Conservation (phyloP, 2,113 vertebrate genomes). For the Tiliqua scincoides region DNA sequence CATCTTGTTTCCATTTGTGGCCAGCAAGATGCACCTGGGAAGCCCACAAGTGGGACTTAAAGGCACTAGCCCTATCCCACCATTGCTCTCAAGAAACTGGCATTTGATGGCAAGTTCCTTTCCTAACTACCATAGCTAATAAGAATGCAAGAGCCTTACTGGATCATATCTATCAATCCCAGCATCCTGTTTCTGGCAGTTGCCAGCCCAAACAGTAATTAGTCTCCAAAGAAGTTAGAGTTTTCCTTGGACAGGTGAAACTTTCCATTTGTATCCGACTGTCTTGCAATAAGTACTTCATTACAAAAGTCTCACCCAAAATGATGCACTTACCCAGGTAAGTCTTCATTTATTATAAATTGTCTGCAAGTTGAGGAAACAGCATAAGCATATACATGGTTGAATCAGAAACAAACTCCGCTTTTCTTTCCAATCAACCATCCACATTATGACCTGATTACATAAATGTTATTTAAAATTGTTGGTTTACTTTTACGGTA, state of each 20-base stretch:
- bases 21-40: too few species aligned
- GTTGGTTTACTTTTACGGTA: not conserved
- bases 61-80: too few species aligned
- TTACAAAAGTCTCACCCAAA: not conserved
- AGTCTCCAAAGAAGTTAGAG: not conserved
- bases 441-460: not conserved
- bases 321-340: not conserved
- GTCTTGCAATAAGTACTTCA: not conserved
- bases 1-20: too few species aligned
- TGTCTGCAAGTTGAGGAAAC: too few species aligned
- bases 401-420: not conserved
- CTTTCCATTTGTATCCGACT: not conserved
- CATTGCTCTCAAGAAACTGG: too few species aligned
- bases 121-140: too few species aligned
- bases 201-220: not conserved
- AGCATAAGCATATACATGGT: not conserved
- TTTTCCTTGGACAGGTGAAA: not conserved
- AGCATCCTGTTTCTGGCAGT: too few species aligned
- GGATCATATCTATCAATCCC: too few species aligned
- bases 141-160: too few species aligned
- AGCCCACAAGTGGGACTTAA: too few species aligned
- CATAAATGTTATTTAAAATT: not conserved
- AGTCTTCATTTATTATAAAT: fast-evolving
- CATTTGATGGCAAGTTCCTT: too few species aligned
- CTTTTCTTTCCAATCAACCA: not conserved